Base-by-base conservation (phyloP, 2,888 invertebrate species). In the Campopleginae sp. region DNA sequence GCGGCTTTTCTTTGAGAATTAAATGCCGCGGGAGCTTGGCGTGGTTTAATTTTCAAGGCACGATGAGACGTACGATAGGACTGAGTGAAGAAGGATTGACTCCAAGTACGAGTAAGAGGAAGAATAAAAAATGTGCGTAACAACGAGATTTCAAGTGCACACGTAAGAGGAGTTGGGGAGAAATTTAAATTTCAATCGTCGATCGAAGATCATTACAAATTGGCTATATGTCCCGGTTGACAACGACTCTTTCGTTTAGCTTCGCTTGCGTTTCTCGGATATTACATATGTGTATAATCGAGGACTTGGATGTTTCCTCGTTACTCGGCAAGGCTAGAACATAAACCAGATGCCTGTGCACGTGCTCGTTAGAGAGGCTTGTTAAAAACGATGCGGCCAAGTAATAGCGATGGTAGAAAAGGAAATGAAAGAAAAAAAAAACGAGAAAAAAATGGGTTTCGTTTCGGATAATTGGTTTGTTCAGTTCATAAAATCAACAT, bases 141-240 rank as follows among this genome's bases (percentile, higher is more conserved):
- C 44, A 68, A 76, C 65, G 84, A 65, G 75, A 42, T 42, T 72
- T 65, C 65, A 38, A 46, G 76, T 75, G 54, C 46, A 14, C 8
- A 48, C 8, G 10, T 10, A 38, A 38, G 38, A 44, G 19, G 38
- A 51, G 31, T 80, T 77, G 33, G 23, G 74, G 70, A 44, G 63
- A 77, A 89, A 89, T 88, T 88, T 86, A 85, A 89, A 90, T 89
- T 88, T 89, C 87, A 87, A 90, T 87, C 86, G 78, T 58, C 74
- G 70, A 68, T 78, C 51, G 61, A 54, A 48, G 84, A 87, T 89
- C 85, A 83, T 83, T 86, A 87, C 87, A 89, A 89, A 89, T 90
- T 88, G 87, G 82, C 84, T 85, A 84, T 85, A 74, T 65, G 76
- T 80, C 74, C 27, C 61, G 74, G 54, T 66, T 17, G 10, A 10